phyloP scores from a whole-genome alignment of 1,140 invertebrate species.

The Drosophila mojavensis region DNA sequence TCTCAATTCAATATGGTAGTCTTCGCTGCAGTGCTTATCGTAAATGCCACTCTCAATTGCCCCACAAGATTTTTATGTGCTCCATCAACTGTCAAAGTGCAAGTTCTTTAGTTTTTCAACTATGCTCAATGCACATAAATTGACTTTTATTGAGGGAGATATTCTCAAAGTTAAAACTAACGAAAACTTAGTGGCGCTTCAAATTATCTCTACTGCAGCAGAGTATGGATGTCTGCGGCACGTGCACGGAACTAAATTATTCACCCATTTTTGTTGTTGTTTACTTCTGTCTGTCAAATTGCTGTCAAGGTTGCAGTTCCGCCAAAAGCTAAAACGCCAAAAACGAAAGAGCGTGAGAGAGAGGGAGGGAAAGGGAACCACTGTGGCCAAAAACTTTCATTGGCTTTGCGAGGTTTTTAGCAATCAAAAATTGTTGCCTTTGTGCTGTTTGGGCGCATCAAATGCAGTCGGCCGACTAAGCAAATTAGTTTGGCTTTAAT shows the following conservation, averaged over 20 bases:
- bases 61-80: no score
- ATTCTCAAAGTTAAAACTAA: not conserved
- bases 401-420: conserved; percentile 50
- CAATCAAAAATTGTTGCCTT: conserved; percentile 35
- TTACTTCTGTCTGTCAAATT: conserved; percentile 76
- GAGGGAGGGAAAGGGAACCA: conserved; percentile 22
- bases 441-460: conserved; percentile 28
- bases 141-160: not conserved
- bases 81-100: no score
- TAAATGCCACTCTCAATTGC: no score
- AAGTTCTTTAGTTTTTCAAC: no score
- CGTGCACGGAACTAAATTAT: conserved; percentile 17
- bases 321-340: conserved; percentile 22
- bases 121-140: no score
- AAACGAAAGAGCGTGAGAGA: not conserved
- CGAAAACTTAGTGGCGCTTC: conserved; percentile 2
- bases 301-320: conserved; percentile 68
- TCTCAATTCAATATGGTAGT: no score
- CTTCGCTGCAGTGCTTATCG: no score
- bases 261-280: conserved; percentile 33
- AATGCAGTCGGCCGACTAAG: conserved; percentile 30
- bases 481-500: conserved; percentile 39
- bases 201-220: not conserved
- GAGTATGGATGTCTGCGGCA: conserved; percentile 1
- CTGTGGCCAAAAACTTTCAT: conserved; percentile 52